Conservation (phyloP, 2,888 invertebrate species). For the Lampropteryx suffumata region DNA sequence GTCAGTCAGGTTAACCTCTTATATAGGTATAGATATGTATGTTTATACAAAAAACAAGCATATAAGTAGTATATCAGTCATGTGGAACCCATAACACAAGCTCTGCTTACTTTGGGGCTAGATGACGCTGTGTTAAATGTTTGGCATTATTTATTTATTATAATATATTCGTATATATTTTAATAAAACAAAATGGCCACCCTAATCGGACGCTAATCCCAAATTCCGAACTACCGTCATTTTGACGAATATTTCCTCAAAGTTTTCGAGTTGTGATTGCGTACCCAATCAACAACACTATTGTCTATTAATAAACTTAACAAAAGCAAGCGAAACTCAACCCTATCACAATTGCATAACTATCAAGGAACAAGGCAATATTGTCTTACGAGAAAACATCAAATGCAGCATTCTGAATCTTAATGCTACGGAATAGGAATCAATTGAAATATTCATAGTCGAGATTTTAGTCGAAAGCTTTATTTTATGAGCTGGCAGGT, state of each 20-base stretch:
- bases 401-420: constrained; percentile 18
- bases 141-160: no score
- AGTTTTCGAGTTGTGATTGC: constrained; percentile 72
- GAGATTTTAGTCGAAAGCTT: not conserved
- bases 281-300: constrained; percentile 61
- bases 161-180: no score
- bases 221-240: constrained; percentile 52
- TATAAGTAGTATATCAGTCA: no score
- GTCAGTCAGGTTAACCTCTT: no score
- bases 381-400: not conserved
- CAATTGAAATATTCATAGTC: not conserved
- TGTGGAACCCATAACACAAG: no score
- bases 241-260: constrained; percentile 74
- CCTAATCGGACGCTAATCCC: no score
- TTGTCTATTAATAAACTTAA: constrained; percentile 31
- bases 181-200: constrained; percentile 10
- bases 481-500: not conserved
- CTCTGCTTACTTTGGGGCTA: no score
- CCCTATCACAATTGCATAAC: constrained; percentile 2
- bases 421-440: constrained; percentile 9
- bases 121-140: no score
- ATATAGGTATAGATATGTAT: no score
- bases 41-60: no score
- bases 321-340: not conserved
- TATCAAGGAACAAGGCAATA: not conserved